Base-by-base conservation (phyloP, 2,113 vertebrate species). In the Prunella fulvescens region DNA sequence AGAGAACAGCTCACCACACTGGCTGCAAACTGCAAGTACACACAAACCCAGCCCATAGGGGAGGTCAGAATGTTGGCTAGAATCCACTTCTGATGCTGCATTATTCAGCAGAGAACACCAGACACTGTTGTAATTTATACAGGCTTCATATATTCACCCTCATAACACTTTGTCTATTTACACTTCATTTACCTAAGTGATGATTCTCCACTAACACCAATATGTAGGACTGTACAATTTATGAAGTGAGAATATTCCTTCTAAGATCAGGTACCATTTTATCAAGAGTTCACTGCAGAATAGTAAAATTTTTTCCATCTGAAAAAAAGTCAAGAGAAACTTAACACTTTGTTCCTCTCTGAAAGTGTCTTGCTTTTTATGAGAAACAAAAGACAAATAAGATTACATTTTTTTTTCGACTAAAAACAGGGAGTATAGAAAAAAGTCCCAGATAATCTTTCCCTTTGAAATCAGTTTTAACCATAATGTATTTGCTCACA, bases 41-140 rank as follows among this genome's bases (percentile, higher is more conserved):
- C 11, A 29, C 0, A 0, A 45, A 73, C 23, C 60, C 60, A 47
- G 33, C 14, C 47, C 69, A 54, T 16, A 54, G 31, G 8, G n/a
- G 33, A 89, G 56, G 23, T 64, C 69, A 84, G n/a, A 73, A 70
- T 53, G 24, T 29, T 65, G 50, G 45, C 42, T 67, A 62, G 62
- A 89, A 62, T 47, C 91, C 25, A 91, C 18, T 81, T 84, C 44
- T 89, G 48, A 39, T 73, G 60, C 29, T 71, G 24, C 9, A 11
- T 64, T 64, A 51, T 29, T 74, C 73, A 93, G 29, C 81, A 88
- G 44, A 81, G 33, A 74, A 67, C 48, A 87, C 7, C 65, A 92
- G 53, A 50, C 14, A 37, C 3, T 19, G 8, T 37, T 28, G 48
- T 65, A 72, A 77, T 72, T 61, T 69, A 81, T 9, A 73, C 35